A percentile compares a stretch with the other conserved stretches of the same genome.
phyloP scores from a whole-genome alignment of 2,797 vertebrate species.

The Siniperca scherzeri region DNA sequence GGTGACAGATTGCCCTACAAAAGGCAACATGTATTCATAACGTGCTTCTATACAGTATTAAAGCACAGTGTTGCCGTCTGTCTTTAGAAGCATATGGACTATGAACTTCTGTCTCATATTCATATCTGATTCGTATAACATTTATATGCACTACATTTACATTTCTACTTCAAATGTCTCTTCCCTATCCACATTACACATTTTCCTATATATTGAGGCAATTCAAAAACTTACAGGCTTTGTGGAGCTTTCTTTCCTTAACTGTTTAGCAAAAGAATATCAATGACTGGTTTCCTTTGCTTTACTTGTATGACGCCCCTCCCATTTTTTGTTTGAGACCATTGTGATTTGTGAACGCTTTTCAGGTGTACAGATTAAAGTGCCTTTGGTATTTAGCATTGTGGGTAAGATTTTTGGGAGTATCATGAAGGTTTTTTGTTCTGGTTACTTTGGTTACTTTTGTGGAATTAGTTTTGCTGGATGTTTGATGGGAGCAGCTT shows the following conservation, averaged over 20 bases:
- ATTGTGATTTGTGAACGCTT: too few relatives aligned
- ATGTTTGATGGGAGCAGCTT: too few relatives aligned
- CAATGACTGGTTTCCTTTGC: background rate
- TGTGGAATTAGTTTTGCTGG: too few relatives aligned
- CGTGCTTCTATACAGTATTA: slow-evolving; percentile 29
- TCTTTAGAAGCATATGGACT: slow-evolving; percentile 24
- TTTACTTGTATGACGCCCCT: background rate
- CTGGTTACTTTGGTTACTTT: too few relatives aligned
- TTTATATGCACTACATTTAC: background rate
- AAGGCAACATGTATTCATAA: slow-evolving; percentile 53
- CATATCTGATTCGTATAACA: slow-evolving; percentile 19
- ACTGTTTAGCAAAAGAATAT: slow-evolving; percentile 7
- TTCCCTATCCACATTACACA: background rate
- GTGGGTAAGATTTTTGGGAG: too few relatives aligned
- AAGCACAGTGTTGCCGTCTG: slow-evolving; percentile 20
- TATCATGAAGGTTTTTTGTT: too few relatives aligned
- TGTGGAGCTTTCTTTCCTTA: background rate
- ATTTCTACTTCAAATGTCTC: background rate
- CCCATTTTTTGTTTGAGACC: too few relatives aligned
- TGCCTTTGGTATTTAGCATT: too few relatives aligned
- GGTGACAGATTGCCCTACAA: slow-evolving; percentile 65
- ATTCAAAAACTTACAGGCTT: background rate
- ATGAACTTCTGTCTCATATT: slow-evolving; percentile 11
- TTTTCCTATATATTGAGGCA: background rate
- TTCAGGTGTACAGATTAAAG: too few relatives aligned